A percentile compares a stretch with the other conserved stretches of the same genome.
Evolutionary conservation across 2,797 vertebrate genomes (phyloP).

Genomic region (Distichodus sexfasciatus): DNA sequence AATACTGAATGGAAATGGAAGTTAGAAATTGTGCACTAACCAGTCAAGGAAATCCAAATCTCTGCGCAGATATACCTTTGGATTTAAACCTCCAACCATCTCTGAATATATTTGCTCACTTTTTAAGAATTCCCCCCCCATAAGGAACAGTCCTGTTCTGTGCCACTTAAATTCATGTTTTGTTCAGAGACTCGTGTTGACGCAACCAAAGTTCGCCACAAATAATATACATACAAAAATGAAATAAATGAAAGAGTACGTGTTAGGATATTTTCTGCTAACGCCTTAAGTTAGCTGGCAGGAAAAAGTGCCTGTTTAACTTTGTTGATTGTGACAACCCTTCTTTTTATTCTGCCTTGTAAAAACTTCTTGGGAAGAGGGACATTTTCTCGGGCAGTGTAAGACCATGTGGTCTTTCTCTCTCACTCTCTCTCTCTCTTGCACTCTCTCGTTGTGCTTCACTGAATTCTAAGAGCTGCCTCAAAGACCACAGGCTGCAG

Average conservation of each 20-base stretch:
- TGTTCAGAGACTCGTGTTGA: constrained; percentile 14
- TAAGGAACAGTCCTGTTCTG: neutral
- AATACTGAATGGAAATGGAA: neutral
- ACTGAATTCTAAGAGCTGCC: constrained; percentile 34
- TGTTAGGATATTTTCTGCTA: constrained; percentile 28
- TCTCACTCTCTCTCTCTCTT: constrained; percentile 9
- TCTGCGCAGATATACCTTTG: no score
- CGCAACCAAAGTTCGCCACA: constrained; percentile 11
- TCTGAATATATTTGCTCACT: neutral
- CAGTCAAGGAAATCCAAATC: no score
- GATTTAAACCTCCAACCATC: no score
- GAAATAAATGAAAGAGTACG: constrained; percentile 37
- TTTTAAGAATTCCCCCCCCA: no score
- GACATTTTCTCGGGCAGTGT: constrained; percentile 21
- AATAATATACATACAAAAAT: constrained; percentile 37
- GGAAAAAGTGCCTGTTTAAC: constrained; percentile 30
- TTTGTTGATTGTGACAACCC: constrained; percentile 39
- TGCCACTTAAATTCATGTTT: constrained; percentile 7
- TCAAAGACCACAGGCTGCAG: constrained; percentile 56
- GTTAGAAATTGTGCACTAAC: no score
- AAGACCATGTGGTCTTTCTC: constrained; percentile 38
- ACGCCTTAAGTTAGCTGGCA: constrained; percentile 6
- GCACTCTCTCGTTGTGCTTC: neutral
- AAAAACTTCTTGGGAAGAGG: constrained; percentile 39
- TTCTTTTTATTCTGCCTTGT: constrained; percentile 37